Evolutionary conservation across 2,113 vertebrate species (phyloP).

Genomic region (Prinia subflava): DNA sequence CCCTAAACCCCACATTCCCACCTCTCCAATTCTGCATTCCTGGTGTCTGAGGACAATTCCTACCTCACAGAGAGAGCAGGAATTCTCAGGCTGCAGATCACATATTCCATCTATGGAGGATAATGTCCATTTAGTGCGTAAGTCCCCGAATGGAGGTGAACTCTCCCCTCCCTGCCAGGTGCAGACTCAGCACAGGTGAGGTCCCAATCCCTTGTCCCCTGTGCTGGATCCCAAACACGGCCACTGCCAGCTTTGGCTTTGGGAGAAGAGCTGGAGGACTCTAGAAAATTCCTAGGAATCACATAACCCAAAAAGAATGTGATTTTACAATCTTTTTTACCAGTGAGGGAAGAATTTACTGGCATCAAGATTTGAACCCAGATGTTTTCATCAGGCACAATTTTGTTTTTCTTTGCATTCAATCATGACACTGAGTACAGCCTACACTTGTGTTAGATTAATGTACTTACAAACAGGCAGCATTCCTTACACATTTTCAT

Average conservation of each 20-base stretch:
- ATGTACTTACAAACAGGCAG: conserved; percentile 11
- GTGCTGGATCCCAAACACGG: background rate
- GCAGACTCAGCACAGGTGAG: conserved; percentile 6
- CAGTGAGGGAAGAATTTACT: conserved; percentile 53
- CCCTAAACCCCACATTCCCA: background rate
- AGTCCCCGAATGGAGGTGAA: background rate
- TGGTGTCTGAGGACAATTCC: background rate
- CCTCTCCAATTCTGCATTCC: background rate
- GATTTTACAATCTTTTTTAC: conserved; percentile 43
- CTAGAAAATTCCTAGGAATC: conserved; percentile 52
- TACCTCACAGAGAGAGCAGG: background rate
- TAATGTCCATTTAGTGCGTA: fast-evolving
- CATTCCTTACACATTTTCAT: conserved; percentile 29
- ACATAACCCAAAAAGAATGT: conserved; percentile 48
- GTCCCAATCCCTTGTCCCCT: background rate
- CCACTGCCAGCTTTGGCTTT: conserved; percentile 5
- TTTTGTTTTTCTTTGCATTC: conserved; percentile 52
- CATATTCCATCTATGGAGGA: background rate
- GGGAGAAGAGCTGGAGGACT: conserved; percentile 7
- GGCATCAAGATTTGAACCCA: conserved; percentile 60
- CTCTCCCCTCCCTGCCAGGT: background rate
- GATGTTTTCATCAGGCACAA: conserved; percentile 60
- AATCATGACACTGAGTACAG: conserved; percentile 12
- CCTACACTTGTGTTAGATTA: conserved; percentile 34
- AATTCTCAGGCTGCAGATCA: background rate